Percentiles rank a stretch among this genome's conserved stretches.
phyloP scores from a whole-genome alignment of 2,113 vertebrate genomes.

The Oryzias melastigma region DNA sequence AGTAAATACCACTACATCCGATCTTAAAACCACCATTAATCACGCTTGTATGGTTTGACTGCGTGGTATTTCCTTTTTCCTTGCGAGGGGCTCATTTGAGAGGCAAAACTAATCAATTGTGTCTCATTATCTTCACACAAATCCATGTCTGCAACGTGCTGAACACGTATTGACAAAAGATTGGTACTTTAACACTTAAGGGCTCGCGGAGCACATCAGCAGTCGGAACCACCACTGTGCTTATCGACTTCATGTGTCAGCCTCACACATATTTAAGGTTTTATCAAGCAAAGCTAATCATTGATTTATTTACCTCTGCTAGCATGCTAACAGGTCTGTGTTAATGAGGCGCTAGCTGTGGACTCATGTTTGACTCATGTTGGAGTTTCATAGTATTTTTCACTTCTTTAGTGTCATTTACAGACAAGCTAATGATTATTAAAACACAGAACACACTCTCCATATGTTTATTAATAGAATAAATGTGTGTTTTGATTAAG shows the following conservation, averaged over 20 bases:
- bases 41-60: conserved; percentile 58
- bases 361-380: no score
- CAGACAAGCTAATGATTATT: no score
- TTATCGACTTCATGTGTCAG: conserved; percentile 23
- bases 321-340: background rate
- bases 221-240: background rate
- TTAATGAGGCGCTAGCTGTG: background rate
- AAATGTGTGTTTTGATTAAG: no score
- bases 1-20: conserved; percentile 66
- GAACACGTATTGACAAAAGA: conserved; percentile 54
- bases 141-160: conserved; percentile 57
- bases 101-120: conserved; percentile 72
- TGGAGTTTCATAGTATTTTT: no score
- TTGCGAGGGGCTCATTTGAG: conserved; percentile 58
- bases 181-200: conserved; percentile 39
- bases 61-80: conserved; percentile 61
- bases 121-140: conserved; percentile 65
- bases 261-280: conserved; percentile 3
- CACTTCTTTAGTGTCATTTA: no score
- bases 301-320: background rate
- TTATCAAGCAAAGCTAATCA: conserved; percentile 1
- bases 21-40: conserved; percentile 70
- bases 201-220: conserved; percentile 14
- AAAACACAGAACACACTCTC: no score
- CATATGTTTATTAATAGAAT: no score